These are phyloP conservation scores for Bembecia ichneumoniformis DNA, from an alignment of 2,888 invertebrate species.

Conservation along the genomic window DNA sequence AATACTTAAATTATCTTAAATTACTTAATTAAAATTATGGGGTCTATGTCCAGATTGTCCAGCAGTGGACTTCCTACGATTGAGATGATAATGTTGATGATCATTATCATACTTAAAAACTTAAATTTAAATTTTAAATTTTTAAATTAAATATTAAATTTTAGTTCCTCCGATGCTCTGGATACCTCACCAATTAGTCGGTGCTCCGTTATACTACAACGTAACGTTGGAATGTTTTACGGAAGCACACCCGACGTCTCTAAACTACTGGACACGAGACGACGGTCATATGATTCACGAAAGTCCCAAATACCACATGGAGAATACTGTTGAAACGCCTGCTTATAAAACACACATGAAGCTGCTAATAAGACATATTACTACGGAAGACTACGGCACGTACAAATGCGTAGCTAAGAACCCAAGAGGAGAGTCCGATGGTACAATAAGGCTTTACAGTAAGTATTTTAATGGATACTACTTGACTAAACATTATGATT, in stretches of 20 bases:
- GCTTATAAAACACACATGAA: conserved; percentile 91
- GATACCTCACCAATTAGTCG: conserved; percentile 92
- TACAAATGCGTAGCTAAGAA: conserved; percentile 93
- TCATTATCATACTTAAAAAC: too few species aligned
- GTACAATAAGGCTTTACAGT: conserved; percentile 91
- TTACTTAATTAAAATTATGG: too few species aligned
- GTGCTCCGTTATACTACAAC: conserved; percentile 85
- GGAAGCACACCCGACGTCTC: conserved; percentile 91
- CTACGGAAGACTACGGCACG: conserved; percentile 85
- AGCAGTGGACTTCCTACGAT: too few species aligned
- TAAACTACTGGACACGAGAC: conserved; percentile 92
- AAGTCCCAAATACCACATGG: conserved; percentile 84
- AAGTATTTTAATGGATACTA: conserved; percentile 55
- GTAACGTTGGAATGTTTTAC: conserved; percentile 91
- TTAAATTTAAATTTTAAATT: neutral
- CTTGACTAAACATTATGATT: too few species aligned
- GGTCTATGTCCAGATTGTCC: too few species aligned
- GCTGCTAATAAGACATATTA: conserved; percentile 83
- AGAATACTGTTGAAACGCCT: conserved; percentile 78
- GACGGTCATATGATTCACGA: conserved; percentile 92
- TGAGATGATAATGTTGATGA: too few species aligned
- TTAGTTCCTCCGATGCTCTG: conserved; percentile 92
- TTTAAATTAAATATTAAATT: conserved; percentile 21
- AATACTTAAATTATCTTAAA: too few species aligned
- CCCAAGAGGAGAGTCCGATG: conserved; percentile 91